These are phyloP conservation scores for Montipora foliosa DNA, from an alignment of 64 coral and sea anemone species.

Conservation along the genomic window DNA sequence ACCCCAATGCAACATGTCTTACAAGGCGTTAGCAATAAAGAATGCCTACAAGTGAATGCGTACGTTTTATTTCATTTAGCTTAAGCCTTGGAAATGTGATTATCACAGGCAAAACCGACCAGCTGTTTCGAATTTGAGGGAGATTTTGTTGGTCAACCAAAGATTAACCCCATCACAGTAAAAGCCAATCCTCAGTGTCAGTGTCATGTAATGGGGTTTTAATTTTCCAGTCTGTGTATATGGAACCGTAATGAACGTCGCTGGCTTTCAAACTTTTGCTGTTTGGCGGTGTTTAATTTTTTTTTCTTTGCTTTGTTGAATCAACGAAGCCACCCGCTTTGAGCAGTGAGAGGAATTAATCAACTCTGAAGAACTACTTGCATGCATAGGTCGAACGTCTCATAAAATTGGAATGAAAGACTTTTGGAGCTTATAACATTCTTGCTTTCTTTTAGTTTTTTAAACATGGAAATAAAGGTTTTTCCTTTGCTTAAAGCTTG, in stretches of 20 bases:
- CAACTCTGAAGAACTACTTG: neutral
- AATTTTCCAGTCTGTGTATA: neutral
- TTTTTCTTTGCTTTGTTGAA: neutral
- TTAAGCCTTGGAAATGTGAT: neutral
- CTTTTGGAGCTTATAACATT: neutral
- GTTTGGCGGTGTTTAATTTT: neutral
- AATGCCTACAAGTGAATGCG: neutral
- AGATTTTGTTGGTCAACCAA: neutral
- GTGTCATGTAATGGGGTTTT: neutral
- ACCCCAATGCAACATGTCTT: constrained; percentile 8
- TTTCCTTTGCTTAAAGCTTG: neutral
- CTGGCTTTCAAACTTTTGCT: neutral
- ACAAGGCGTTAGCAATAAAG: constrained; percentile 18
- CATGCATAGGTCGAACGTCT: neutral
- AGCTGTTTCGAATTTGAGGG: neutral
- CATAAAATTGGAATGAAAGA: neutral
- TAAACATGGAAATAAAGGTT: neutral
- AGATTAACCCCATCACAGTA: neutral
- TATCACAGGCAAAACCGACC: neutral
- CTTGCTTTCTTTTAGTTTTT: neutral
- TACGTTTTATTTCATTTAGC: neutral
- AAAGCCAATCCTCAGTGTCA: neutral
- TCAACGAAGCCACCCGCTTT: too few species aligned
- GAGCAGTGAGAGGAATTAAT: too few species aligned
- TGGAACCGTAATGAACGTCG: neutral